These are phyloP conservation scores for Amiota mariae DNA, from an alignment of 2,888 invertebrate genomes.

Conservation along the genomic window DNA sequence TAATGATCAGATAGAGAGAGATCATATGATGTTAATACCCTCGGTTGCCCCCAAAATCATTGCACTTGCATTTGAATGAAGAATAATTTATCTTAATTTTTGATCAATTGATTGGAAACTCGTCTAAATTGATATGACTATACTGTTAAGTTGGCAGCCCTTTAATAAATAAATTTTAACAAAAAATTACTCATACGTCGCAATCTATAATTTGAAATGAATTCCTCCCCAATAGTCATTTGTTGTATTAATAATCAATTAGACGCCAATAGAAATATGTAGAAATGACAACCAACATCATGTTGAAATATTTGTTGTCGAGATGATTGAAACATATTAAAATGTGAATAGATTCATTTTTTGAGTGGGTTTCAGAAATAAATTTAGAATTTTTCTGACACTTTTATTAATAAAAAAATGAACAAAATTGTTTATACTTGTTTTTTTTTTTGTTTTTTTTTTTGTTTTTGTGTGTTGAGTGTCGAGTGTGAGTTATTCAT, in stretches of 20 bases:
- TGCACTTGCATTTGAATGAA: too few relatives aligned
- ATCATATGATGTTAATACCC: conserved; percentile 11
- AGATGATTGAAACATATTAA: not conserved
- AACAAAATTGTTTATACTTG: too few relatives aligned
- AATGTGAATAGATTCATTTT: not conserved
- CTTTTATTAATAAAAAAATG: too few relatives aligned
- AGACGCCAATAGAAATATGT: conserved; percentile 12
- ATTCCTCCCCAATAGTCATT: not conserved
- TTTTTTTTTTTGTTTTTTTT: too few relatives aligned
- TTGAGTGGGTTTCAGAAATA: conserved; percentile 3
- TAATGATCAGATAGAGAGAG: conserved; percentile 4
- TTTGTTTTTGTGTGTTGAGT: too few relatives aligned
- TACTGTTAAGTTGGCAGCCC: too few relatives aligned
- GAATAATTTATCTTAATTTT: too few relatives aligned
- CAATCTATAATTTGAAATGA: not conserved
- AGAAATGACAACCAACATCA: not conserved
- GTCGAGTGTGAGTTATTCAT: too few relatives aligned
- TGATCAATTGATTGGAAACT: too few relatives aligned
- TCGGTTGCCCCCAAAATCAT: not conserved
- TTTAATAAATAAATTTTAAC: too few relatives aligned
- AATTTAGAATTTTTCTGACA: not conserved
- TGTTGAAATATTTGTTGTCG: too few relatives aligned
- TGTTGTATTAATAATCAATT: conserved; percentile 15
- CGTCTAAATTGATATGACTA: too few relatives aligned
- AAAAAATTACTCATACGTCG: conserved; percentile 61